Base-by-base conservation (phyloP, 2,888 invertebrate species). In the Acanthoscelides obtectus region DNA sequence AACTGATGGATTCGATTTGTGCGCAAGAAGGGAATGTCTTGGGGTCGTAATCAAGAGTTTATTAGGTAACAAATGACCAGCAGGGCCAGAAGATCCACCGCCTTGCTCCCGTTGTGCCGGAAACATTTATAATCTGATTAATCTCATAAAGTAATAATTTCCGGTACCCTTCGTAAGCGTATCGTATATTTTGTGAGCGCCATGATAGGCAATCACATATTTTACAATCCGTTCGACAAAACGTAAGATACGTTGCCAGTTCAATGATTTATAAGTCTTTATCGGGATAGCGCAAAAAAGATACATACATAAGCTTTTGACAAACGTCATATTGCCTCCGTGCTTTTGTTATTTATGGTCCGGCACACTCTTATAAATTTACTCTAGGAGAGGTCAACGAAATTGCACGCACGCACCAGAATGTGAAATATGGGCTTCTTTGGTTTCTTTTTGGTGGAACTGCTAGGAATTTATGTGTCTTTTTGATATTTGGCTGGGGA, bases 121-220 rank as follows among this genome's bases (percentile, higher is more conserved):
- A 83, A 81, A 81, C 80, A 81, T 78, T 81, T 80, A 81, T 83
- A 83, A 84, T 81, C 82, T 81, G 81, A 83, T 83, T 84, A 83
- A 82, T 81, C 81, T 80, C 76, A 76, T 80, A 81, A 81, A 83
- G 81, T 82, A 83, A 83, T 83, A 81, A 82, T 82, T 82, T 83
- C 83, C 82, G 81, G 77, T 81, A 80, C 81, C 81, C 80, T 75
- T 73, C 73, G 74, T 66, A 71, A 74, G 74, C 73, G 73, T 74
- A 73, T 74, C 76, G 74, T 72, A 74, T 74, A 75, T 76, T 74
- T 76, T 71, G 74, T 75, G 74, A 75, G 74, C 72, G 73, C 71
- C 71, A 69, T 74, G 74, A 74, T 75, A 73, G 71, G 72, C 73
- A 75, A 76, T 76, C 76, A 75, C 75, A 76, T 76, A 75, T 76